Conservation (phyloP, 2,888 invertebrate species). For the Plemyria rubiginata region DNA sequence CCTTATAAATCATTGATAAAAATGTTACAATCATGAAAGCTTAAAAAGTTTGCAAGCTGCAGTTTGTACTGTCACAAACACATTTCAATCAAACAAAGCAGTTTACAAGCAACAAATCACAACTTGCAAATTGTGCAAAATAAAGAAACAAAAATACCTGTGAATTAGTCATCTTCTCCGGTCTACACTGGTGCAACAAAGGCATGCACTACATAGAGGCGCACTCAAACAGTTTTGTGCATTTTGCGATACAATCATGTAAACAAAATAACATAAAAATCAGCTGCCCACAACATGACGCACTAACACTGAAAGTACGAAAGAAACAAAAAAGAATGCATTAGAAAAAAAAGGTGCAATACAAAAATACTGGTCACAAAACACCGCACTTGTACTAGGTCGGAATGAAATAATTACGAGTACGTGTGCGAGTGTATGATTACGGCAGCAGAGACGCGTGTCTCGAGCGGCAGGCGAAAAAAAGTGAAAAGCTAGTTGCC, state of each 20-base stretch:
- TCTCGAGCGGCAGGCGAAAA: slow-evolving; percentile 71
- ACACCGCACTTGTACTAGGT: slow-evolving; percentile 56
- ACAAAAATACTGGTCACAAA: slow-evolving; percentile 47
- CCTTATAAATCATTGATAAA: slow-evolving; percentile 3
- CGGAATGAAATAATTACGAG: slow-evolving; percentile 58
- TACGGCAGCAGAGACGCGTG: slow-evolving; percentile 69
- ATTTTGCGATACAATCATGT: slow-evolving; percentile 72
- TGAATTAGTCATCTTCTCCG: slow-evolving; percentile 85
- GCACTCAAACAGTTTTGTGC: slow-evolving; percentile 76
- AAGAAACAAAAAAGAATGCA: slow-evolving; percentile 73
- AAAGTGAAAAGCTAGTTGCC: slow-evolving; percentile 76
- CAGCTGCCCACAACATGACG: slow-evolving; percentile 78
- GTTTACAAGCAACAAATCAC: slow-evolving; percentile 37
- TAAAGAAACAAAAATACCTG: slow-evolving; percentile 79
- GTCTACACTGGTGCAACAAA: slow-evolving; percentile 73
- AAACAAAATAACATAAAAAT: slow-evolving; percentile 73
- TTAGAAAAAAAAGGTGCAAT: slow-evolving; percentile 64
- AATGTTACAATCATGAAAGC: slow-evolving; percentile 25
- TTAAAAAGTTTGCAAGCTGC: slow-evolving; percentile 27
- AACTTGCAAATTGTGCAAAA: slow-evolving; percentile 56
- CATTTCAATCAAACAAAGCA: slow-evolving; percentile 24
- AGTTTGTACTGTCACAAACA: slow-evolving; percentile 16
- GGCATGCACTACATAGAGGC: slow-evolving; percentile 80
- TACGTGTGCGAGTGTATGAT: slow-evolving; percentile 56
- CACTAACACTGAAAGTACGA: slow-evolving; percentile 81